Conservation (phyloP, 1,140 invertebrate species). For the Pogonomyrmex barbatus region DNA sequence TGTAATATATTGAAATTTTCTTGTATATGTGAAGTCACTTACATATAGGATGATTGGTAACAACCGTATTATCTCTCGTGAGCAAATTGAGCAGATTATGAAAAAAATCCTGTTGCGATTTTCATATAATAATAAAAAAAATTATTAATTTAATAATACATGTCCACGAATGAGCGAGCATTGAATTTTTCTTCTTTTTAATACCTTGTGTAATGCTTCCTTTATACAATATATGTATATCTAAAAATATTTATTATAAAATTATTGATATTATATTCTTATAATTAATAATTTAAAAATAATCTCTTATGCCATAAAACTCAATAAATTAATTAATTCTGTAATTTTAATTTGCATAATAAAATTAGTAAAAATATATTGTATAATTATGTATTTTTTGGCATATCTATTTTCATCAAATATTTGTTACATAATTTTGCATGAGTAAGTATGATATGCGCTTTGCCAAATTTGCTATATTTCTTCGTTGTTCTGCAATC, state of each 20-base stretch:
- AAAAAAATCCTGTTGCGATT: no score
- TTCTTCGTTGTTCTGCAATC: constrained; percentile 68
- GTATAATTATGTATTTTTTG: neutral
- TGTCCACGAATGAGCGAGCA: no score
- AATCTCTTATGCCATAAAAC: neutral
- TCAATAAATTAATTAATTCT: neutral
- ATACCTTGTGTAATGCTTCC: no score
- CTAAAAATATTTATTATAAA: no score
- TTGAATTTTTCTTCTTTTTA: no score
- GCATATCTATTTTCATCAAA: constrained; percentile 3
- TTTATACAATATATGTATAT: no score
- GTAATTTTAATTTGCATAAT: neutral
- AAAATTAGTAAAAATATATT: neutral
- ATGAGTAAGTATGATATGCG: constrained; percentile 13
- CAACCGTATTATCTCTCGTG: no score
- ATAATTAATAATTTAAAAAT: neutral
- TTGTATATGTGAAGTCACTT: neutral
- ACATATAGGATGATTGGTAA: no score
- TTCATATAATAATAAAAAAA: no score
- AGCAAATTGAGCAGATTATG: no score
- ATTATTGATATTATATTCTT: neutral
- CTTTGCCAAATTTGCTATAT: constrained; percentile 35
- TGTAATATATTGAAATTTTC: neutral
- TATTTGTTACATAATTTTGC: constrained; percentile 13
- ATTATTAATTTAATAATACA: no score